Evolutionary conservation across 2,888 invertebrate species (phyloP), one percentile per base, ranked within the genome.

Genomic region (Eilema sororculum): DNA sequence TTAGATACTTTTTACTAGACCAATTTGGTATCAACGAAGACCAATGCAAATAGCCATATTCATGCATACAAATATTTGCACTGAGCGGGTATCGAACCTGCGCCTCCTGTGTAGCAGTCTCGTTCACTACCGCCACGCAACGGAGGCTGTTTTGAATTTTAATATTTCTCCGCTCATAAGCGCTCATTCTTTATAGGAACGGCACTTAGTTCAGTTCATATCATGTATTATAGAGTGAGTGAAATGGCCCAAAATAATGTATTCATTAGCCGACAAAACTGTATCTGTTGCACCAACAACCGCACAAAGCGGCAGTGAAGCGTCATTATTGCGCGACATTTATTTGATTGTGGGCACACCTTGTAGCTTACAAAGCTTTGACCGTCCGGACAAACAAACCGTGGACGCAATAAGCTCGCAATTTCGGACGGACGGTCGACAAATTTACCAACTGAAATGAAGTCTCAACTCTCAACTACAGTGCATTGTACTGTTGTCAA

Each of bases 361-460:
- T 92, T 88, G 84, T 84, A 82, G 84, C 84, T 89, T 87, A 89
- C 91, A 93, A 93, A 93, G 93, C 93, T 93, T 93, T 92, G 93
- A 89, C 90, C 87, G 84, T 80, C 81, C 84, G 82, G 75, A 89
- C 91, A 93, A 92, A 93, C 92, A 92, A 86, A 84, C 88, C 82
- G 86, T 90, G 90, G 88, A 88, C 86, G 93, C 94, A 95, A 95
- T 94, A 95, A 94, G 89, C 90, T 85, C 87, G 89, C 91, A 89
- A 90, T 93, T 93, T 91, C 88, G 89, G 90, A 87, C 87, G 89
- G 87, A 85, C 89, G 87, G 89, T 92, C 91, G 87, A 92, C 94
- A 94, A 93, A 94, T 94, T 94, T 93, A 87, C 93, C 90, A 88
- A 91, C 90, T 87, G 92, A 90, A 93, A 94, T 93, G 92, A 94